These are phyloP conservation scores for Sebastes cheni DNA, from an alignment of 2,797 vertebrate genomes.

Conservation along the genomic window DNA sequence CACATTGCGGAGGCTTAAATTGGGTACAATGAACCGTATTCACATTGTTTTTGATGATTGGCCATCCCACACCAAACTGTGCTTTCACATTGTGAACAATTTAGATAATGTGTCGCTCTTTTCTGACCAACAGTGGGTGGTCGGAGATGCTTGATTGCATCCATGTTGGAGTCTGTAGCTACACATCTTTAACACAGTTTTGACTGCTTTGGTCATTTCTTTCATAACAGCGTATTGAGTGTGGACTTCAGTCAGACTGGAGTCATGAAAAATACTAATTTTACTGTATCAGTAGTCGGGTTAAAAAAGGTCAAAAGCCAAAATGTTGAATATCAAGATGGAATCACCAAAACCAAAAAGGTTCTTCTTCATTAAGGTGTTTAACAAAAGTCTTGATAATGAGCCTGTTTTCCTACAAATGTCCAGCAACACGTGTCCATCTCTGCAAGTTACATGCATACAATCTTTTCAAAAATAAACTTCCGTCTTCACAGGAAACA, in stretches of 20 bases:
- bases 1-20: conserved; percentile 5
- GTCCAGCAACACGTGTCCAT: no score
- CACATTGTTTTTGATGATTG: conserved; percentile 27
- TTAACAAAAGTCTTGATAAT: neutral
- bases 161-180: neutral
- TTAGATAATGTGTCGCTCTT: conserved; percentile 17
- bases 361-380: neutral
- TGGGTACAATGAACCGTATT: neutral
- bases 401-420: neutral
- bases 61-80: neutral
- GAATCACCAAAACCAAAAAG: neutral
- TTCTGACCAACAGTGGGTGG: neutral
- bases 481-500: no score
- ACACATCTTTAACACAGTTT: neutral
- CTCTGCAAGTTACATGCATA: no score
- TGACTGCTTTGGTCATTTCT: neutral
- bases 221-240: neutral
- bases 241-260: neutral
- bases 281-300: no score
- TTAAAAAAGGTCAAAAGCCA: no score
- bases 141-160: conserved; percentile 9
- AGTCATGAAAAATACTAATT: neutral
- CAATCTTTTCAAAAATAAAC: no score
- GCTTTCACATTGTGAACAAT: conserved; percentile 25
- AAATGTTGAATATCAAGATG: neutral